Evolutionary conservation across 2,888 invertebrate genomes (phyloP).

Genomic region (Tuta absoluta): DNA sequence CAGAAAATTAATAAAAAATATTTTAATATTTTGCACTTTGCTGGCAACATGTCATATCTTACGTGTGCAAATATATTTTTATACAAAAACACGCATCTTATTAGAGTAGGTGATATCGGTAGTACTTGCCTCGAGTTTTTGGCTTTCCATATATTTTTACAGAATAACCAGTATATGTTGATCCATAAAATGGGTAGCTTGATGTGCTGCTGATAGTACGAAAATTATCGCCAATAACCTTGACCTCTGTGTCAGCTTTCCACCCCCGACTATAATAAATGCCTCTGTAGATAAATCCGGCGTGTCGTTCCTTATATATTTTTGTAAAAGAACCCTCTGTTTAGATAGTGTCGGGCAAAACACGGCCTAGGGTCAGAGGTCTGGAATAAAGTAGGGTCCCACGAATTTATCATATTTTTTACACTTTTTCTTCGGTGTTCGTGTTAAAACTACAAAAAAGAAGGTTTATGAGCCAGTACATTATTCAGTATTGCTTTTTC

Average conservation of each 20-base stretch:
- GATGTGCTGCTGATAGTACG: too few relatives aligned
- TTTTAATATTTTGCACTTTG: too few relatives aligned
- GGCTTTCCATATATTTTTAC: too few relatives aligned
- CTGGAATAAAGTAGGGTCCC: not conserved
- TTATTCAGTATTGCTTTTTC: not conserved
- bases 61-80: too few relatives aligned
- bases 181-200: not conserved
- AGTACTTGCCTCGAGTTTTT: too few relatives aligned
- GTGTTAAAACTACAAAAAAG: too few relatives aligned
- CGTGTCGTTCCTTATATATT: not conserved
- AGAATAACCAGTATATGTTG: not conserved
- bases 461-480: too few relatives aligned
- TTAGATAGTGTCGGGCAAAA: constrained; percentile 11
- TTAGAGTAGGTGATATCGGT: too few relatives aligned
- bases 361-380: not conserved
- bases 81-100: too few relatives aligned
- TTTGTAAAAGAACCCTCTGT: constrained; percentile 3
- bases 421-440: not conserved
- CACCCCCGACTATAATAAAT: not conserved
- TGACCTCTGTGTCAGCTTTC: not conserved
- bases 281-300: not conserved
- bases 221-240: not conserved
- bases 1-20: not conserved
- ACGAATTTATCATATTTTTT: constrained; percentile 7
- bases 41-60: too few relatives aligned